Percentiles rank a stretch among this genome's conserved stretches.
These are phyloP conservation scores for Tinea pellionella DNA, from an alignment of 2,888 invertebrate genomes.

Conservation along the genomic window DNA sequence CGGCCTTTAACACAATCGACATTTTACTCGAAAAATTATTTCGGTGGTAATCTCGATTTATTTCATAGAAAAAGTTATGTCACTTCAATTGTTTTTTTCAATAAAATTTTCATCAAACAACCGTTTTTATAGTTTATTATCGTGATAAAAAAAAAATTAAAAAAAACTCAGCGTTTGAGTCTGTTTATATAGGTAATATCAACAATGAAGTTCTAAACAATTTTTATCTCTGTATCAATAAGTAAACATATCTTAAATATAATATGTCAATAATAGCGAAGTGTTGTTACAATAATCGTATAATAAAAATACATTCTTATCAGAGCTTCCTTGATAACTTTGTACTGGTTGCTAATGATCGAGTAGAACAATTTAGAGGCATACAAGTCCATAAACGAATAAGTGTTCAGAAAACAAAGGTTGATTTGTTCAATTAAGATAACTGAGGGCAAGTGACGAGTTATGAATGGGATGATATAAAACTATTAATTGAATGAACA, in stretches of 20 bases:
- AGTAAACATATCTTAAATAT: no score
- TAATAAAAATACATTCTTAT: constrained; percentile 3
- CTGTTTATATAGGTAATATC: neutral
- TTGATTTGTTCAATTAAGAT: constrained; percentile 55
- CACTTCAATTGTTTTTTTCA: no score
- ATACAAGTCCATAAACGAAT: neutral
- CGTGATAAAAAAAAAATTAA: neutral
- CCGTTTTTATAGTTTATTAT: neutral
- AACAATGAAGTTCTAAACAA: neutral
- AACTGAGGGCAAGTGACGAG: constrained; percentile 13
- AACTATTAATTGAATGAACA: no score
- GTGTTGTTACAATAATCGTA: no score
- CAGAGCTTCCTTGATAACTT: constrained; percentile 6
- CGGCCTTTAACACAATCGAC: constrained; percentile 13
- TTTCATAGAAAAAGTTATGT: no score
- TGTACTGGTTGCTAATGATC: constrained; percentile 6
- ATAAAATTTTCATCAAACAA: no score
- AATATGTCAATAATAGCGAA: no score
- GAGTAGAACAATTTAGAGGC: neutral
- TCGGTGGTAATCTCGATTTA: neutral
- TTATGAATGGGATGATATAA: constrained; percentile 16
- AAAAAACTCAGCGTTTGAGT: neutral
- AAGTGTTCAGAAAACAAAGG: constrained; percentile 41
- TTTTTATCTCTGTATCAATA: no score
- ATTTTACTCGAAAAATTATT: constrained; percentile 22